Conservation (phyloP, 1,140 invertebrate species). For the Hypothenemus hampei region DNA sequence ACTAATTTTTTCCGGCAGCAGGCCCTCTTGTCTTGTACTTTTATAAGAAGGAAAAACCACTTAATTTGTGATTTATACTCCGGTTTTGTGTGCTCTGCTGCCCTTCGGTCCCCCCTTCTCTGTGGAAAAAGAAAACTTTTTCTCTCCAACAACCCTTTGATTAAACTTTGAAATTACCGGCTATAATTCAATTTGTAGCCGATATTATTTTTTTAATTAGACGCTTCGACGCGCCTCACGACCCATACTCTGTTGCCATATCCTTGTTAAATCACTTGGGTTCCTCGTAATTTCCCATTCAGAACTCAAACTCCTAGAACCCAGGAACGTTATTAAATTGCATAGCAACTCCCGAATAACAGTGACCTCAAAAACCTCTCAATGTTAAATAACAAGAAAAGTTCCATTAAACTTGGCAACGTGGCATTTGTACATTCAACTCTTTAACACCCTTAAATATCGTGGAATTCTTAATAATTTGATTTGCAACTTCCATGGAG, state of each 20-base stretch:
- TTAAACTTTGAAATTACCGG: constrained; percentile 33
- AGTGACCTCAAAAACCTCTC: no score
- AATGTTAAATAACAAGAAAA: not conserved
- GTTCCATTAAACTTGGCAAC: constrained; percentile 1
- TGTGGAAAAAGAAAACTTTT: constrained; percentile 21
- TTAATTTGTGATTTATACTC: constrained; percentile 36
- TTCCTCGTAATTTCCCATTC: no score
- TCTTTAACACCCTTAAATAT: constrained; percentile 23
- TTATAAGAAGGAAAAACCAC: constrained; percentile 31
- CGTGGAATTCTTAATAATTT: constrained; percentile 31
- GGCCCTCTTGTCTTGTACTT: constrained; percentile 28
- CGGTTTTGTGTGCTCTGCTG: constrained; percentile 26
- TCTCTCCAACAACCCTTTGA: constrained; percentile 32
- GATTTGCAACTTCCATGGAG: constrained; percentile 27
- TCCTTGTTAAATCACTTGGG: no score
- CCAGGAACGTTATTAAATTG: no score
- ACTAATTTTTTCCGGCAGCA: not conserved
- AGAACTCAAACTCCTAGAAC: no score
- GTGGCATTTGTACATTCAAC: constrained; percentile 3
- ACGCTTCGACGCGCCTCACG: constrained; percentile 30
- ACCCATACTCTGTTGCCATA: no score
- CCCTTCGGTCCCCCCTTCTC: no score
- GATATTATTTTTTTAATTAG: constrained; percentile 37
- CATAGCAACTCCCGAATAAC: no score
- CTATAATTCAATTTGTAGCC: constrained; percentile 36